phyloP scores from a whole-genome alignment of 1,140 invertebrate species.

The Macrostomum lignano region DNA sequence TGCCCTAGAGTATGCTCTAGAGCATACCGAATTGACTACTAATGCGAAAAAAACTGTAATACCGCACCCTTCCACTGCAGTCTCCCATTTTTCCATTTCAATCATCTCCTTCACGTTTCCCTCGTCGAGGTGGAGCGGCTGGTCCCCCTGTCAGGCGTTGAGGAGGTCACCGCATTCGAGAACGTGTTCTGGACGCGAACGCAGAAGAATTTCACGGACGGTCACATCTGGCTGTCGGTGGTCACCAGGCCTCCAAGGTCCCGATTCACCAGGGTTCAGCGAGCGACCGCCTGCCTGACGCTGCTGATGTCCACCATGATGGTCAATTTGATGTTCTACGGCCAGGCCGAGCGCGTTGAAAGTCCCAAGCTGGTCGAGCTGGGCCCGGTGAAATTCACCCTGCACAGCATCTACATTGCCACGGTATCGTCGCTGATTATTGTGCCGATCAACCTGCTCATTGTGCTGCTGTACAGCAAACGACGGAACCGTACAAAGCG shows the following conservation, averaged over 20 bases:
- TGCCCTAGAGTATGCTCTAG: no score
- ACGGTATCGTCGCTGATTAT: constrained; percentile 14
- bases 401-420: constrained; percentile 18
- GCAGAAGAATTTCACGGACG: constrained; percentile 8
- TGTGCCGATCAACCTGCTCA: constrained; percentile 13
- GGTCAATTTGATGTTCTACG: constrained; percentile 2
- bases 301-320: constrained; percentile 3
- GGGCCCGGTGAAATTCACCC: constrained; percentile 17
- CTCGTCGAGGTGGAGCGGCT: constrained; percentile 11
- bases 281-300: neutral
- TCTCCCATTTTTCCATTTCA: neutral
- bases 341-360: no score
- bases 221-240: constrained; percentile 1
- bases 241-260: constrained; percentile 9
- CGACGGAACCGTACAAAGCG: no score
- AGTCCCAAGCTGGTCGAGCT: no score
- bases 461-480: constrained; percentile 18
- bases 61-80: neutral
- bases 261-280: no score
- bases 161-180: constrained; percentile 11
- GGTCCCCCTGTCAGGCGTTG: constrained; percentile 11
- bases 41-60: no score
- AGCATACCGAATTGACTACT: no score
- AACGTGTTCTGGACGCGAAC: constrained; percentile 12
- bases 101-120: neutral